These are phyloP conservation scores for Trissolcus japonicus DNA, from an alignment of 2,888 invertebrate genomes.

Conservation along the genomic window DNA sequence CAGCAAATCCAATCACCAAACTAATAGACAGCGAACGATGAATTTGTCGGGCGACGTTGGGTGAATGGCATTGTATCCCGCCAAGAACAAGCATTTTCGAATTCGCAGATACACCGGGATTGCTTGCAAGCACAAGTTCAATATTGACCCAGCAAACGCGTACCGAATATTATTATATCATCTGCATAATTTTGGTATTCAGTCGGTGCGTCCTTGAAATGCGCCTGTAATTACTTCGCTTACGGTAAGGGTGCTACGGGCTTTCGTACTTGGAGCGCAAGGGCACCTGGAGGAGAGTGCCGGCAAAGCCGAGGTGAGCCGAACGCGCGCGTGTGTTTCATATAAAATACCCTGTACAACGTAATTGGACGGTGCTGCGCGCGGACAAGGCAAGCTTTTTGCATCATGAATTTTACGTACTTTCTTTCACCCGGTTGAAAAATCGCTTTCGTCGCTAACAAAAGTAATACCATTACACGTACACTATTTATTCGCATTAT, in stretches of 20 bases:
- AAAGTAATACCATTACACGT: constrained; percentile 31
- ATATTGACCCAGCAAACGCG: constrained; percentile 74
- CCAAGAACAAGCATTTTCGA: constrained; percentile 28
- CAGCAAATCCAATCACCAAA: too few species aligned
- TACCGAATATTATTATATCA: constrained; percentile 73
- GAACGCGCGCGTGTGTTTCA: constrained; percentile 61
- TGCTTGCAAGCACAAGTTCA: constrained; percentile 70
- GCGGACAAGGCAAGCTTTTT: constrained; percentile 47
- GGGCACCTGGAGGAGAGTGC: constrained; percentile 47
- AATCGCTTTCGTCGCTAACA: constrained; percentile 38
- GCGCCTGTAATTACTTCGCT: constrained; percentile 73
- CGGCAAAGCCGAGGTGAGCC: constrained; percentile 54
- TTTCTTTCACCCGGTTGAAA: constrained; percentile 25
- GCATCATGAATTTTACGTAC: constrained; percentile 45
- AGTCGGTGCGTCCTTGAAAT: constrained; percentile 70
- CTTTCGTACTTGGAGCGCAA: constrained; percentile 34
- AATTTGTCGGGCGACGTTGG: constrained; percentile 4
- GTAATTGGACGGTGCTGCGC: constrained; percentile 68
- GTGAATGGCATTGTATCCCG: constrained; percentile 26
- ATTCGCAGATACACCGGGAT: constrained; percentile 60
- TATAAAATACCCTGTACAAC: constrained; percentile 68
- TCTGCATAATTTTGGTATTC: constrained; percentile 74
- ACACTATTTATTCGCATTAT: constrained; percentile 36
- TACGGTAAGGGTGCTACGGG: constrained; percentile 60
- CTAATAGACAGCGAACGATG: too few species aligned